Evolutionary conservation across 2,113 vertebrate species (phyloP).

Genomic region (Crotalus horridus): DNA sequence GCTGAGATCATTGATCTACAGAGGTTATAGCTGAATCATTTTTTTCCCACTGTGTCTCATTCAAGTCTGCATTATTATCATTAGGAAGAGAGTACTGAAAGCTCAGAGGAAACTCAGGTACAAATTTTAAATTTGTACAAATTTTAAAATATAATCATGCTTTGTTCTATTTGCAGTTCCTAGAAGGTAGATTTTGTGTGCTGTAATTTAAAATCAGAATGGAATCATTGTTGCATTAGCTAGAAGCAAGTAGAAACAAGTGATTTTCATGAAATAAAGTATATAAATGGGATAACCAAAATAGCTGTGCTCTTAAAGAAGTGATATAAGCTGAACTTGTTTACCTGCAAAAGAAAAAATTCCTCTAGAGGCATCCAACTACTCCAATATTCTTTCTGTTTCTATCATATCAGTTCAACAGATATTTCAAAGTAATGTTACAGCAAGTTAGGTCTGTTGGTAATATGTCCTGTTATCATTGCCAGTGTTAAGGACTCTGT

Average conservation of each 20-base stretch:
- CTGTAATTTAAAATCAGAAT: neutral
- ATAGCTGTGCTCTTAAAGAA: neutral
- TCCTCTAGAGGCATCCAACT: too few relatives aligned
- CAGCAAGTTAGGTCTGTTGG: neutral
- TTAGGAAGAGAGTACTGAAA: constrained; percentile 28
- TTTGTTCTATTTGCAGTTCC: neutral
- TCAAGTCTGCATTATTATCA: constrained; percentile 22
- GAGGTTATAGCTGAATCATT: constrained; percentile 30
- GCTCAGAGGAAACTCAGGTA: neutral
- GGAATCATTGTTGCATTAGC: constrained; percentile 1
- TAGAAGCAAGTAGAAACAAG: neutral
- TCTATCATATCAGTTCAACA: neutral
- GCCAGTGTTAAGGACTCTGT: neutral
- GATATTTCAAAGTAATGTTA: neutral
- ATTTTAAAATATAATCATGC: constrained; percentile 12
- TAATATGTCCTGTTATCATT: neutral
- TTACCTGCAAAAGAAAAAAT: neutral
- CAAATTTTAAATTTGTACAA: neutral
- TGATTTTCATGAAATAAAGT: neutral
- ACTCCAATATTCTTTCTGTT: neutral
- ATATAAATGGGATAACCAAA: constrained; percentile 21
- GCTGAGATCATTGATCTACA: constrained; percentile 37
- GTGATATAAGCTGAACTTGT: neutral
- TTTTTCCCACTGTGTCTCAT: constrained; percentile 29
- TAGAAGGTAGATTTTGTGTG: neutral